A percentile compares a stretch with the other conserved stretches of the same genome.
These are phyloP conservation scores for Aspiorhynchus laticeps DNA, from an alignment of 2,113 vertebrate species.

Conservation along the genomic window DNA sequence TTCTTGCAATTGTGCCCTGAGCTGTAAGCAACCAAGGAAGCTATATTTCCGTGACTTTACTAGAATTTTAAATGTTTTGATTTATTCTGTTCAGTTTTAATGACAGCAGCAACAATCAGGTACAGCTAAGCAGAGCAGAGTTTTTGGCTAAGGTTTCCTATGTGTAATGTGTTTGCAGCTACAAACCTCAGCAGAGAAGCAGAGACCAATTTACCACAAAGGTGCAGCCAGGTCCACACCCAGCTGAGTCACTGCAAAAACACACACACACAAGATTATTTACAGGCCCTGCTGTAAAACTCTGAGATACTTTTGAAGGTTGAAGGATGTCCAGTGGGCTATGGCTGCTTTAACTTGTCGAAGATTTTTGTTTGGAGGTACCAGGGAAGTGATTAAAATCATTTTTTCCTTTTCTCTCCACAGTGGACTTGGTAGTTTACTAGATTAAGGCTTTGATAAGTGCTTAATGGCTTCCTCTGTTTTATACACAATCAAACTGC, in stretches of 20 bases:
- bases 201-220: conserved; percentile 19
- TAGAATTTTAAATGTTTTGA: not conserved
- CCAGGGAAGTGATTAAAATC: not conserved
- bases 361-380: not conserved
- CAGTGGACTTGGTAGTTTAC: conserved; percentile 20
- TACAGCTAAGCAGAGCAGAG: not conserved
- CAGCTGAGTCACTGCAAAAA: conserved; percentile 49
- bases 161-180: not conserved
- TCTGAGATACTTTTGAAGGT: not conserved
- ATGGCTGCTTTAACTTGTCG: not conserved
- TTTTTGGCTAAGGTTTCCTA: not conserved
- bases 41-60: not conserved
- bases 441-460: conserved; percentile 40
- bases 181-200: not conserved
- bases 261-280: conserved; percentile 15
- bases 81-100: not conserved
- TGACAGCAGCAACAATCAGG: not conserved
- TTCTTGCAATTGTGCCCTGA: not conserved
- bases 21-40: too few species aligned
- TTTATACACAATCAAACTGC: not conserved
- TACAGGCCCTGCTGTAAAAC: not conserved
- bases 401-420: conserved; percentile 20
- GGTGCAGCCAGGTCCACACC: conserved; percentile 42
- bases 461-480: conserved; percentile 40
- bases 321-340: not conserved